Base-by-base conservation (phyloP, 2,888 invertebrate genomes). In the Eudasyphora cyanicolor region DNA sequence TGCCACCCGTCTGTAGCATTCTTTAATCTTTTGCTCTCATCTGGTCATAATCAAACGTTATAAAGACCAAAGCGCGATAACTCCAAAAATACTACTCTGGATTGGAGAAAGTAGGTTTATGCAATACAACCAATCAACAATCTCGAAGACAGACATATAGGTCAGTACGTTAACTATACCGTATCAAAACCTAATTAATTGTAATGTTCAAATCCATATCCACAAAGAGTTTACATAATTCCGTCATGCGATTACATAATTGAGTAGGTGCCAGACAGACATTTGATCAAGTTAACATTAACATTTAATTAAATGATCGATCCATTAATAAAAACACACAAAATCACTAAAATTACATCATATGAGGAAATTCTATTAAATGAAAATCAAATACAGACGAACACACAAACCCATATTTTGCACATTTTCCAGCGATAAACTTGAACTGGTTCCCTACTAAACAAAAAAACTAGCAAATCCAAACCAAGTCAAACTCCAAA, bases 361-460 rank as follows among this genome's bases (percentile, higher is more conserved):
- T 62, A 78, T 69, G 29, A 71, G 73, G 78, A 77, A 84, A 84
- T 42, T 38, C 24, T 1, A 77, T 80, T 21, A 69, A 69, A 54
- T 67, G 32, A 76, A 62, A 38, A 62, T 42, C 67, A 78, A 75
- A 79, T 60, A 60, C 21, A n/a, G 67, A 57, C 75, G 19, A 42
- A 42, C 24, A 57, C 8, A 71, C 35, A 14, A 57, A 24, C 57
- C n/a, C n/a, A 45, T 45, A 57, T 14, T 1, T 27, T 74, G 5
- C 27, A 64, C 73, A 70, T 75, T 64, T 76, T 38, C 24, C 75
- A 71, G 12, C 24, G 54, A 45, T 76, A 76, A 82, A 82, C 76
- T 79, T 77, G 76, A 85, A 79, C 79, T 82, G 79, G 84, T 79
- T 82, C 79, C 77, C 79, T 76, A 81, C 60, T 79, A 84, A 42